These are phyloP conservation scores for Prinia subflava DNA, from an alignment of 2,113 vertebrate species.

Conservation along the genomic window DNA sequence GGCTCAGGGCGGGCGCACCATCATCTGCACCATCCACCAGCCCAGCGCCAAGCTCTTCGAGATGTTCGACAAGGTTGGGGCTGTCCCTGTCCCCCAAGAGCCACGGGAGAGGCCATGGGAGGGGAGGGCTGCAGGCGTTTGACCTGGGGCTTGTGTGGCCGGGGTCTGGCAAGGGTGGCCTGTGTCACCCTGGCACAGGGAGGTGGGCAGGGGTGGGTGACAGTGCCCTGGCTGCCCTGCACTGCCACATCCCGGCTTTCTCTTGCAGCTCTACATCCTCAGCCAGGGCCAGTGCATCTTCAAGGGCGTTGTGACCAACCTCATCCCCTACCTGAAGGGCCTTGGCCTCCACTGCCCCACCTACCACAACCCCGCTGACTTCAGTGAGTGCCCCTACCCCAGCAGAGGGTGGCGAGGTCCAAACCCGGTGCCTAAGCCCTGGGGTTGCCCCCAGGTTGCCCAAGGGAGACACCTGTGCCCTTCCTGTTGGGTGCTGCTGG, in stretches of 20 bases:
- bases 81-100: not conserved
- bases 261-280: slow-evolving; percentile 91
- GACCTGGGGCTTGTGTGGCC: not conserved
- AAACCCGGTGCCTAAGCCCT: not conserved
- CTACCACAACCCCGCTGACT: slow-evolving; percentile 98
- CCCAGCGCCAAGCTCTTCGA: slow-evolving; percentile 98
- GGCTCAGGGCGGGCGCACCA: slow-evolving; percentile 93
- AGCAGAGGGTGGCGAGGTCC: not conserved
- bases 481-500: not conserved
- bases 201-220: not conserved
- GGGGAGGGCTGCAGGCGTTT: not conserved
- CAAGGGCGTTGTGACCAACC: slow-evolving; percentile 91
- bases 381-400: slow-evolving; percentile 82
- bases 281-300: slow-evolving; percentile 99
- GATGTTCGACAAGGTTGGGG: slow-evolving; percentile 96
- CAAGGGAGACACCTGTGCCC: not conserved
- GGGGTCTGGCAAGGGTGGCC: not conserved
- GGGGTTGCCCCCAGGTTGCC: not conserved
- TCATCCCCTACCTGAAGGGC: slow-evolving; percentile 96
- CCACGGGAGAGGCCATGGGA: not conserved
- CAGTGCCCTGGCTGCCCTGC: not conserved
- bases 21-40: slow-evolving; percentile 99
- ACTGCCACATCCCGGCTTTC: not conserved
- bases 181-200: not conserved
- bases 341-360: slow-evolving; percentile 97